phyloP scores from a whole-genome alignment of 2,113 vertebrate species.

The Pseudolaguvia tuberculata region DNA sequence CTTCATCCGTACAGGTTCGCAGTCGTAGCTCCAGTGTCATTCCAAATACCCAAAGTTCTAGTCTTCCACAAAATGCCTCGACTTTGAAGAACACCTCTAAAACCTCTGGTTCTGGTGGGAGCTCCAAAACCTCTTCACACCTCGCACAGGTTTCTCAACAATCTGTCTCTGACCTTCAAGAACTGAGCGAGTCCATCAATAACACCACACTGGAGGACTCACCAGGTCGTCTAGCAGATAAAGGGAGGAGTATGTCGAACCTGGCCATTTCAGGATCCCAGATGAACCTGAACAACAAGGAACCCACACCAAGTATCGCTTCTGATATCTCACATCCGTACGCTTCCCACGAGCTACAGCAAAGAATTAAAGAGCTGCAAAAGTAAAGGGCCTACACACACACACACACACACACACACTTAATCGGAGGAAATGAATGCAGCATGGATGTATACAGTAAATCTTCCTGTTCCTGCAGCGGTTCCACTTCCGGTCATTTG shows the following conservation, averaged over 20 bases:
- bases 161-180: slow-evolving; percentile 49
- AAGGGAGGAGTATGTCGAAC: slow-evolving; percentile 74
- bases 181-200: neutral
- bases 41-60: slow-evolving; percentile 16
- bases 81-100: slow-evolving; percentile 65
- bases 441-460: neutral
- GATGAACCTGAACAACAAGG: slow-evolving; percentile 74
- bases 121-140: slow-evolving; percentile 40
- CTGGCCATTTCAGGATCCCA: slow-evolving; percentile 76
- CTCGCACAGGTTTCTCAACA: slow-evolving; percentile 28
- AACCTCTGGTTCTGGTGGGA: slow-evolving; percentile 25
- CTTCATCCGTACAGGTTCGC: slow-evolving; percentile 76
- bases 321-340: slow-evolving; percentile 90
- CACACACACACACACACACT: neutral
- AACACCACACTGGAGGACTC: slow-evolving; percentile 46
- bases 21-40: slow-evolving; percentile 56
- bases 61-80: slow-evolving; percentile 31
- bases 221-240: slow-evolving; percentile 54
- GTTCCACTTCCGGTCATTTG: slow-evolving; percentile 76
- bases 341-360: slow-evolving; percentile 87
- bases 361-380: slow-evolving; percentile 81
- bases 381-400: slow-evolving; percentile 69
- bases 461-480: slow-evolving; percentile 62
- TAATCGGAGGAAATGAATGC: no score
- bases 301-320: slow-evolving; percentile 92